Base-by-base conservation (phyloP, 2,113 vertebrate genomes). In the Phrynosoma blainvillii region DNA sequence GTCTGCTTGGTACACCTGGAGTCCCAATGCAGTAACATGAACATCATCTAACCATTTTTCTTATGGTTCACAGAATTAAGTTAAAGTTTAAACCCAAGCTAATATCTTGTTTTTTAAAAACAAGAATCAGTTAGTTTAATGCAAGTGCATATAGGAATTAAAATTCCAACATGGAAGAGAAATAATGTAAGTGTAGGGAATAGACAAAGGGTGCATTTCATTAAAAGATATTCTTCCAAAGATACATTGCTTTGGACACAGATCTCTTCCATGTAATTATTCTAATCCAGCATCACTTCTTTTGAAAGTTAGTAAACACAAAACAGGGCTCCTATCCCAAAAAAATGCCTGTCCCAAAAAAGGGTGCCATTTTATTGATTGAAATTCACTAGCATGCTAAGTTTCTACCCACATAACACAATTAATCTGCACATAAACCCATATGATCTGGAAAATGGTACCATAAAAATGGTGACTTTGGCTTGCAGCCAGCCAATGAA, bases 191-290 rank as follows among this genome's bases (percentile, higher is more conserved):
- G 78, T 11, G 52, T 16, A 70, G 77, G 32, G 25, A 90, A 90
- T 21, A 66, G 87, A 89, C 47, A 73, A 47, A 25, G 68, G 56
- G 90, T 30, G 14, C 27, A 25, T 11, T 88, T 89, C 1, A 27
- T 85, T 87, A 13, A 93, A 91, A 11, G 25, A n/a, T 79, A 90
- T 75, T 42, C 18, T 71, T 70, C 85, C 88, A 77, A 62, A 16
- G 87, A 79, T 1, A 90, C 77, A 83, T 47, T 16, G 23, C 79
- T 92, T 12, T 91, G 20, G 87, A 84, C 85, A 76, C 42, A 27
- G 5, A 20, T 6, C 70, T 7, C 21, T 62, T n/a, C 75, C 84
- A 83, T 82, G 5, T 40, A 76, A 4, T n/a, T 23, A 56, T 73
- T 56, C 2, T 74, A 74, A 56, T 30, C 12, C 40, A 27, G 8